A percentile compares a stretch with the other conserved stretches of the same genome.
Evolutionary conservation across 2,888 invertebrate genomes (phyloP).

Genomic region (Nezara viridula): DNA sequence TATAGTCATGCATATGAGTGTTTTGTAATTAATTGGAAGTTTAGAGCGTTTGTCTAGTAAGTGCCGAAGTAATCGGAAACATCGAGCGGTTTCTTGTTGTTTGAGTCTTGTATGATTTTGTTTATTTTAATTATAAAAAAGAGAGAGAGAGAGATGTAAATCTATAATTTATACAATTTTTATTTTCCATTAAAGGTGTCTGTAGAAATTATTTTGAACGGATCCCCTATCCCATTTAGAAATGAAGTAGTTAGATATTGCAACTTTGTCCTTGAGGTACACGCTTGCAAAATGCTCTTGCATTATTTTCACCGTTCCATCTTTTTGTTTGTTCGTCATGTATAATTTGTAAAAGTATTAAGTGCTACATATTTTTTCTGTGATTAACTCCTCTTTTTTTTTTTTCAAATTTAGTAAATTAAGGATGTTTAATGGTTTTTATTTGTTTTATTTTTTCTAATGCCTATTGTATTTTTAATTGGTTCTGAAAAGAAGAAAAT

Average conservation of each 20-base stretch:
- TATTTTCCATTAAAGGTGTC: too few species aligned
- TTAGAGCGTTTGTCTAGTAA: too few species aligned
- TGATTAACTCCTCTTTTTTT: neutral
- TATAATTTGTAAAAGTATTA: neutral
- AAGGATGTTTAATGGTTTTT: neutral
- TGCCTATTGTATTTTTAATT: neutral
- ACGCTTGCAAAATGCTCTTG: neutral
- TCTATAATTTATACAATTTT: too few species aligned
- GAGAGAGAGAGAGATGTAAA: too few species aligned
- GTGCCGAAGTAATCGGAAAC: too few species aligned
- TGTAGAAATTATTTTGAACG: neutral
- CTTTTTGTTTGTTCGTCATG: neutral
- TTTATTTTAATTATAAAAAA: too few species aligned
- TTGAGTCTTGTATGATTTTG: too few species aligned
- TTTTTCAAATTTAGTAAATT: neutral
- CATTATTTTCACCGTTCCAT: neutral
- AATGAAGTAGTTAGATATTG: neutral
- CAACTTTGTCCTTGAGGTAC: neutral
- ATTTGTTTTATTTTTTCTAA: too few species aligned
- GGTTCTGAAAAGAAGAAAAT: neutral
- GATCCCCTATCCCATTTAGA: neutral
- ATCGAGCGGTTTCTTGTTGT: too few species aligned
- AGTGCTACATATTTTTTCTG: neutral
- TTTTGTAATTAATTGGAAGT: too few species aligned
- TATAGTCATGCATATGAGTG: too few species aligned